phyloP scores from a whole-genome alignment of 2,113 vertebrate species.

The Marmota flaviventris region DNA sequence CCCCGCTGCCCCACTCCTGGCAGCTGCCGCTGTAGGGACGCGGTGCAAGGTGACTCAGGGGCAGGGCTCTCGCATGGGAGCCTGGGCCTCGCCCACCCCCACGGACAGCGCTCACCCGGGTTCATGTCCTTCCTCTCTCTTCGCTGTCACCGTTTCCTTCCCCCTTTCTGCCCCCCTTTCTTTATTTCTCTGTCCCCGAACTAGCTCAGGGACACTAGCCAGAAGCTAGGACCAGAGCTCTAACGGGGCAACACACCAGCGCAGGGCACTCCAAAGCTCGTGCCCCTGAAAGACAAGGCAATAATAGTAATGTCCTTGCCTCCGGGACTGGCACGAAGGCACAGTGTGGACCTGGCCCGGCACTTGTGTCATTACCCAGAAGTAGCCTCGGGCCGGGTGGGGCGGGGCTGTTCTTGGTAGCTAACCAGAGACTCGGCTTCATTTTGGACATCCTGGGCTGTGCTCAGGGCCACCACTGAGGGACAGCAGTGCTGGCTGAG shows the following conservation, averaged over 20 bases:
- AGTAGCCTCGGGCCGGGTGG: accelerated
- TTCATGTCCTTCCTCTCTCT: neutral
- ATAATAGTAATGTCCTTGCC: neutral
- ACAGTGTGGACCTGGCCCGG: accelerated
- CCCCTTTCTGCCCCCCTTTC: neutral
- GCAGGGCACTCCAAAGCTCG: no score
- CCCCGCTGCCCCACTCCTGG: accelerated
- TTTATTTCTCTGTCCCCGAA: neutral
- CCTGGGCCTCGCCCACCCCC: accelerated
- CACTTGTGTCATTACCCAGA: no score
- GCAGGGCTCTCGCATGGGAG: neutral
- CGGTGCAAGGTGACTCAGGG: neutral
- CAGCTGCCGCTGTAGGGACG: neutral
- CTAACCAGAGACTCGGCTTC: neutral
- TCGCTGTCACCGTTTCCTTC: neutral
- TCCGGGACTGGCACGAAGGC: neutral
- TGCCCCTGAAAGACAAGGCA: neutral
- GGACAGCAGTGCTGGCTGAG: neutral
- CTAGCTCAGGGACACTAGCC: accelerated
- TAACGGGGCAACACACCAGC: neutral
- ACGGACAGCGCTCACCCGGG: no score
- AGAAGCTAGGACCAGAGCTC: neutral
- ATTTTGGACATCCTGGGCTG: neutral
- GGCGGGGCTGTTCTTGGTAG: neutral
- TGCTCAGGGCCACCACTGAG: neutral